A percentile compares a stretch with the other conserved stretches of the same genome.
Conservation (phyloP, 2,888 invertebrate genomes). For the Perithous albicinctus region DNA sequence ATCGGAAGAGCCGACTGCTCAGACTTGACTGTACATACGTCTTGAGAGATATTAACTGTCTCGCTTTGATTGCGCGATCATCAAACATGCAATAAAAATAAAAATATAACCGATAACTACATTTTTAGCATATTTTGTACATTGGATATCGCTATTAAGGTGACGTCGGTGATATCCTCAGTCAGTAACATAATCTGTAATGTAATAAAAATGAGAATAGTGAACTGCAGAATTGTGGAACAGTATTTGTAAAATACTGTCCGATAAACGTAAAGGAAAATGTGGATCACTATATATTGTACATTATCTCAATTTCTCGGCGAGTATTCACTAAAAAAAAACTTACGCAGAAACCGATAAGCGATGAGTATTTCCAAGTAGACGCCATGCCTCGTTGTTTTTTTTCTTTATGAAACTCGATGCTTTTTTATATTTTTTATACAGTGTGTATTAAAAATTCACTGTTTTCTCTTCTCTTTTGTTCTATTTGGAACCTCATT, state of each 20-base stretch:
- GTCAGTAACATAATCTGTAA: no score
- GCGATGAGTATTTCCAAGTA: background rate
- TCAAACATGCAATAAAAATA: background rate
- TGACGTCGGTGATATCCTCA: no score
- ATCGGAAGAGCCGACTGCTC: constrained; percentile 27
- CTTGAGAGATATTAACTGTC: background rate
- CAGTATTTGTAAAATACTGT: no score
- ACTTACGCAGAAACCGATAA: background rate
- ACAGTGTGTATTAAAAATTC: background rate
- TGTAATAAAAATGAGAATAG: no score
- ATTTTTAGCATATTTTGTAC: background rate
- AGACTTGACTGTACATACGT: constrained; percentile 1
- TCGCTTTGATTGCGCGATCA: background rate
- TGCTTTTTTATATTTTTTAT: constrained; percentile 17
- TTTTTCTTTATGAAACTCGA: no score
- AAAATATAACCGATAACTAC: background rate
- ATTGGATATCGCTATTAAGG: no score
- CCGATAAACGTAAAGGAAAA: no score
- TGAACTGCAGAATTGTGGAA: no score
- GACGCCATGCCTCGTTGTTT: constrained; percentile 13
- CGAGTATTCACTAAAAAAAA: no score
- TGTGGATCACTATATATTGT: no score
- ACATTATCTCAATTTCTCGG: no score
- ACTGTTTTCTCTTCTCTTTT: constrained; percentile 3
- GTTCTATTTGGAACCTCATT: background rate